phyloP scores from a whole-genome alignment of 2,888 invertebrate species.

The Dorcus hopei region DNA sequence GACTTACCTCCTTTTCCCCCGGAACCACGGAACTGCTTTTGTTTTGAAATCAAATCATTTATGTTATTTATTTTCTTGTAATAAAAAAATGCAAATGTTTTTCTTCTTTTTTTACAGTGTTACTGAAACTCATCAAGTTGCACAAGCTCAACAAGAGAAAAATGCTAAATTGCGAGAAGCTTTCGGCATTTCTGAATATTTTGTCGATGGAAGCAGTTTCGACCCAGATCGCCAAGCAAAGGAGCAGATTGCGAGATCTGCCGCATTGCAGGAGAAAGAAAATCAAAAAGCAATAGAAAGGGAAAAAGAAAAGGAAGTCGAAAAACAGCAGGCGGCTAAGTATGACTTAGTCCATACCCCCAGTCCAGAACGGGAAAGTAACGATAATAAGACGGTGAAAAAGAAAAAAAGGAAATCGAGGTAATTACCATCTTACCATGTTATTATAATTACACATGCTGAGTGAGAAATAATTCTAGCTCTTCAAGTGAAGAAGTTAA shows the following conservation, averaged over 20 bases:
- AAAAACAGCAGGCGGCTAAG: conserved; percentile 45
- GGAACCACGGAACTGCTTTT: no score
- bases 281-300: conserved; percentile 46
- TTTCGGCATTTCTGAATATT: conserved; percentile 90
- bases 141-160: conserved; percentile 93
- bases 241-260: conserved; percentile 51
- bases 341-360: conserved; percentile 78
- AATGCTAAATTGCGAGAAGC: conserved; percentile 91
- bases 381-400: conserved; percentile 50
- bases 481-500: conserved; percentile 70
- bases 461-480: conserved; percentile 44
- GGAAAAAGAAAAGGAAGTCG: conserved; percentile 53
- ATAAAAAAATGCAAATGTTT: no score
- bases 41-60: no score
- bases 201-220: conserved; percentile 91
- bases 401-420: conserved; percentile 72
- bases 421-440: conserved; percentile 47
- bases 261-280: conserved; percentile 37
- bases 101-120: conserved; percentile 59
- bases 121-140: conserved; percentile 93
- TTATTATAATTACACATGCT: not conserved
- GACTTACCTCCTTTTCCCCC: no score
- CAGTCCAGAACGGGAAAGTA: conserved; percentile 54
- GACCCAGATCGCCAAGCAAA: conserved; percentile 73
- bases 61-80: no score